phyloP scores from a whole-genome alignment of 2,888 invertebrate genomes.

The Lithophane semibrunnea region DNA sequence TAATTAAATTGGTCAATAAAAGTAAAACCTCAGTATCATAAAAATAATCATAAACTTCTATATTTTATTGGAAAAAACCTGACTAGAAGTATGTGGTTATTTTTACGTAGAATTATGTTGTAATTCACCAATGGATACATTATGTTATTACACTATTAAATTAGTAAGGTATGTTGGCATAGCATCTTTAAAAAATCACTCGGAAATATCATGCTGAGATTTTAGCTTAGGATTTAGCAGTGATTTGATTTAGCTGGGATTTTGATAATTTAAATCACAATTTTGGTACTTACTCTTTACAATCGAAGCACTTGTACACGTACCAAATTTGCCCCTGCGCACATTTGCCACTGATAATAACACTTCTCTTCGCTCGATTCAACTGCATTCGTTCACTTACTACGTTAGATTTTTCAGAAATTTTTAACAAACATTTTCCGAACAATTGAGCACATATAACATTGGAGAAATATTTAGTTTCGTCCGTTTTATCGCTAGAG shows the following conservation, averaged over 20 bases:
- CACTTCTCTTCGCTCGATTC: constrained; percentile 28
- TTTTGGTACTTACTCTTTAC: constrained; percentile 40
- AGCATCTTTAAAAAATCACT: background rate
- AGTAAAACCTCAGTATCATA: background rate
- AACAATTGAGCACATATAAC: constrained; percentile 11
- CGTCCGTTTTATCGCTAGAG: background rate
- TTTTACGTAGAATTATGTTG: background rate
- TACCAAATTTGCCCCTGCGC: constrained; percentile 31
- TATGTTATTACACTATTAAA: background rate
- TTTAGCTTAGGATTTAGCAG: background rate
- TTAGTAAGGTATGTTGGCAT: background rate
- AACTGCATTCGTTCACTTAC: background rate
- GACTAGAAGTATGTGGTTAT: background rate
- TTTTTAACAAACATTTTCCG: constrained; percentile 26
- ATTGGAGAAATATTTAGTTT: background rate
- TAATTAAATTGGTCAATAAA: background rate
- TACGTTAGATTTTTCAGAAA: background rate
- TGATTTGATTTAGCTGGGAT: background rate
- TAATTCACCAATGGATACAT: background rate
- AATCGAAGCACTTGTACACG: constrained; percentile 30
- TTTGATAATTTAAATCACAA: background rate
- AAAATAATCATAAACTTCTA: background rate
- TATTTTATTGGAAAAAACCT: background rate
- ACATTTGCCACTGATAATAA: constrained; percentile 36
- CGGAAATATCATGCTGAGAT: background rate